Percentiles rank a stretch among this genome's conserved stretches.
phyloP scores from a whole-genome alignment of 1,140 invertebrate genomes.

The Megalonaias nervosa region DNA sequence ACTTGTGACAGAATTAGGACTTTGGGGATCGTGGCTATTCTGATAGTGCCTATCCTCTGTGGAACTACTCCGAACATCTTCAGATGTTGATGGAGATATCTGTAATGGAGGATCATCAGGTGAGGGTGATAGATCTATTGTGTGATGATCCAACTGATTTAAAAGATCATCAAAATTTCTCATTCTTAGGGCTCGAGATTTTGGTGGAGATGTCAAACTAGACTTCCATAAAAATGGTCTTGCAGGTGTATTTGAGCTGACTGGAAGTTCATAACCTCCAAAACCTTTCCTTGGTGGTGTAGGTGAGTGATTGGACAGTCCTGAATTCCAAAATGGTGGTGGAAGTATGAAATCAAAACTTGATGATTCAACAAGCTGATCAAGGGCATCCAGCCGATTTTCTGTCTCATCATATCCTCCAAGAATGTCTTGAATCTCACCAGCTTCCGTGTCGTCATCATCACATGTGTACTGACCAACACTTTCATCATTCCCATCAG shows the following conservation, averaged over 20 bases:
- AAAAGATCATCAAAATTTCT: slow-evolving; percentile 60
- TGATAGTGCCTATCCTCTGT: slow-evolving; percentile 56
- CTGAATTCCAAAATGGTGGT: slow-evolving; percentile 43
- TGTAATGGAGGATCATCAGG: slow-evolving; percentile 61
- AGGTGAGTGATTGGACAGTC: slow-evolving; percentile 31
- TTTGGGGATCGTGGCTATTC: slow-evolving; percentile 50
- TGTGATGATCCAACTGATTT: slow-evolving; percentile 55
- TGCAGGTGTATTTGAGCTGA: slow-evolving; percentile 26
- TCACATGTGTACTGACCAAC: slow-evolving; percentile 57
- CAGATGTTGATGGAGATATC: slow-evolving; percentile 63
- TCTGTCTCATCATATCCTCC: slow-evolving; percentile 51
- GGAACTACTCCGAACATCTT: slow-evolving; percentile 61
- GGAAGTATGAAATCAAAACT: slow-evolving; percentile 66
- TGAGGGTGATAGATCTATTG: slow-evolving; percentile 65
- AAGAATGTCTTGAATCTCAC: slow-evolving; percentile 63
- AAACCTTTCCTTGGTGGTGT: slow-evolving; percentile 43
- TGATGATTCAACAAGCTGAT: slow-evolving; percentile 60
- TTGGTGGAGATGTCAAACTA: slow-evolving; percentile 55
- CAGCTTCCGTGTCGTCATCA: slow-evolving; percentile 61
- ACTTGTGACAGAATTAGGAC: slow-evolving; percentile 59
- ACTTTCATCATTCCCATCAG: slow-evolving; percentile 47
- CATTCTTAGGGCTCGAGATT: slow-evolving; percentile 58
- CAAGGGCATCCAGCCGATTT: slow-evolving; percentile 56
- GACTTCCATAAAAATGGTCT: slow-evolving; percentile 46
- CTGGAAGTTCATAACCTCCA: slow-evolving; percentile 40